Base-by-base conservation (phyloP, 1,140 invertebrate genomes). In the Cataglyphis hispanica region DNA sequence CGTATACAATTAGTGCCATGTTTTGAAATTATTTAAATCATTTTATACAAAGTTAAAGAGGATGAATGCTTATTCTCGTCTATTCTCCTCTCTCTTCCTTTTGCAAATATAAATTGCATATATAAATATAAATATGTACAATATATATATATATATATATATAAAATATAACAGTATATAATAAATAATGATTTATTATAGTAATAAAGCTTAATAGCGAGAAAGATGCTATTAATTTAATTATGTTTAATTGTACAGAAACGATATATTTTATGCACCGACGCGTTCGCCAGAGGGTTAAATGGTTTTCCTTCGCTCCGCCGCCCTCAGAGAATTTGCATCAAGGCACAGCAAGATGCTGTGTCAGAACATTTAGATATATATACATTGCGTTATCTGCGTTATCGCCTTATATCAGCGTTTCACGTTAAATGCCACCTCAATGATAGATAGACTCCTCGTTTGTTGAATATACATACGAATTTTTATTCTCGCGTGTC, bases 401-500 rank as follows among this genome's bases (percentile, higher is more conserved):
- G 78, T n/a, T n/a, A 60, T 81, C 66, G 78, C 27, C 22, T 53
- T 72, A 72, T 60, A 83, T 83, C 78, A 50, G 53, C 78, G 16
- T 31, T 60, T 72, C 66, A 34, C 37, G 50, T 11, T 81, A 81
- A 72, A 61, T 34, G 53, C 40, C 67, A 83, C 8, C 50, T 34
- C 63, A 22, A 60, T 60, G 67, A 83, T 60, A 63, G 37, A 83
- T 72, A 74, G 46, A 22, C 53, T n/a, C 22, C 46, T 22, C 40
- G 31, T 37, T 81, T 40, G 50, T 53, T 7, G 16, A 46, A 27
- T 37, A 37, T 16, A 22, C 16, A 5, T 25, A 34, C 61, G 13
- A n/a, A 34, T 34, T 50, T 83, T 53, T 25, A 60, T 58, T 72
- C n/a, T 83, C 53, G 78, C 66, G 66, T 56, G 61, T 43, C 50